A percentile compares a stretch with the other conserved stretches of the same genome.
These are phyloP conservation scores for Acrobasis suavella DNA, from an alignment of 2,888 invertebrate genomes.

Conservation along the genomic window DNA sequence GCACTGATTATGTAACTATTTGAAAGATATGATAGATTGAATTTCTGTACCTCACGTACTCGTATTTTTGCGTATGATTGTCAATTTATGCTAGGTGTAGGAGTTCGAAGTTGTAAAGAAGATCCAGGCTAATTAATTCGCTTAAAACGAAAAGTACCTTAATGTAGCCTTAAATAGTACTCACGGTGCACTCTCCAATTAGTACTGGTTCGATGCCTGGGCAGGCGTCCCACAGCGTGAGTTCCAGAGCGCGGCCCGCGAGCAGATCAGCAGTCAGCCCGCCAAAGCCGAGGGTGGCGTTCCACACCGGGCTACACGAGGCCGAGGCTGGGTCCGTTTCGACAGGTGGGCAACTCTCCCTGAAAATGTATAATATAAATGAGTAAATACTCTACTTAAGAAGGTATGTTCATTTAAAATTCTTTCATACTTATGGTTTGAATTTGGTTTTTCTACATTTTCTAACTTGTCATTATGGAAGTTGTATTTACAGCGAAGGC, in stretches of 20 bases:
- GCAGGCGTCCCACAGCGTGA: constrained; percentile 93
- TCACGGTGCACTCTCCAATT: constrained; percentile 89
- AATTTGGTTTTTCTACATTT: too few species aligned
- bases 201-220: constrained; percentile 92
- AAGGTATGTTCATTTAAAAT: too few species aligned
- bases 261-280: constrained; percentile 90
- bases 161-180: constrained; percentile 28
- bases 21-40: too few species aligned
- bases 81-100: too few species aligned
- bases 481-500: constrained; percentile 87
- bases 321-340: constrained; percentile 94
- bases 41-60: too few species aligned
- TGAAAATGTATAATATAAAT: constrained; percentile 47
- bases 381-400: too few species aligned
- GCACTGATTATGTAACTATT: too few species aligned
- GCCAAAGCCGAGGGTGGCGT: constrained; percentile 92
- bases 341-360: constrained; percentile 88
- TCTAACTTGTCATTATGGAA: background rate
- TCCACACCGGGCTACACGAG: constrained; percentile 95
- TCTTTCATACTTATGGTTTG: too few species aligned
- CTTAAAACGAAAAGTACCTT: too few species aligned
- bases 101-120: too few species aligned
- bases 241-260: constrained; percentile 90
- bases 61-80: too few species aligned
- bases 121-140: too few species aligned